Percentiles rank a stretch among this genome's conserved stretches.
Conservation (phyloP, 2,888 invertebrate species). For the Oscheius sp. region DNA sequence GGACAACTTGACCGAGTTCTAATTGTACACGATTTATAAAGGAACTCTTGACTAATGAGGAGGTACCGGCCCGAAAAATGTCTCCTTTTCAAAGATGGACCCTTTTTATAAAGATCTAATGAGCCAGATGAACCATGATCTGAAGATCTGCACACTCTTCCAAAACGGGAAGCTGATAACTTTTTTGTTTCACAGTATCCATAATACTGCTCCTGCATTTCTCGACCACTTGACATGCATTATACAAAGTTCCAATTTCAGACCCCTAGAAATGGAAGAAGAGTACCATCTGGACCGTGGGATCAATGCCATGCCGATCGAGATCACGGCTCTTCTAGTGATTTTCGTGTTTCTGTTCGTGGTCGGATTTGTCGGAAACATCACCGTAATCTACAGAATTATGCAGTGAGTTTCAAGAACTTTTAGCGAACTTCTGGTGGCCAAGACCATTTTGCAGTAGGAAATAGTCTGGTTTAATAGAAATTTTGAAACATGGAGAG, state of each 20-base stretch:
- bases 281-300: constrained; percentile 27
- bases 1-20: no score
- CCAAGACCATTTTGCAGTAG: no score
- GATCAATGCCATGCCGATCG: constrained; percentile 38
- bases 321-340: constrained; percentile 31
- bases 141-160: neutral
- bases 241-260: neutral
- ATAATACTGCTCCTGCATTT: no score
- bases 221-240: no score
- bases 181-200: neutral
- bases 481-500: neutral
- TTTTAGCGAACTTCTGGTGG: no score
- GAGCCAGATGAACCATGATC: no score
- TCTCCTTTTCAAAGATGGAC: no score
- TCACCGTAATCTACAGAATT: constrained; percentile 38
- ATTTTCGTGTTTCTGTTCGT: constrained; percentile 34
- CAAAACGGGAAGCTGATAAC: neutral
- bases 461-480: neutral
- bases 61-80: no score
- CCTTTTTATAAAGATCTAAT: neutral
- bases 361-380: constrained; percentile 36
- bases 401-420: constrained; percentile 16
- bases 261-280: constrained; percentile 21
- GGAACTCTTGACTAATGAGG: no score
- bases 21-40: no score